Evolutionary conservation across 2,888 invertebrate species (phyloP).

Genomic region (Odontocolon sp.): DNA sequence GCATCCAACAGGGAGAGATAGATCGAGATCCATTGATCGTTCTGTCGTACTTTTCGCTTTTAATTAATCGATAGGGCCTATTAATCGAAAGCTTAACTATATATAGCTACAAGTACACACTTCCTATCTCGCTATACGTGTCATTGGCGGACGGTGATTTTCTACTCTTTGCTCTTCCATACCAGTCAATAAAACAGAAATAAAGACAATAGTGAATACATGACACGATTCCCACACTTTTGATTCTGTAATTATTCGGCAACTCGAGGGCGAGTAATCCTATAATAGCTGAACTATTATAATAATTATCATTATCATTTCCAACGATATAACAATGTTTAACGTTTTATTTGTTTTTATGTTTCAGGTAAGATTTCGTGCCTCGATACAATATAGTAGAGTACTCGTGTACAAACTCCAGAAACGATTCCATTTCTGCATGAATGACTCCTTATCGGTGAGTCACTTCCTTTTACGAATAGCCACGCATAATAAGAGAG

Average conservation of each 20-base stretch:
- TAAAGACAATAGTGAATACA: constrained; percentile 55
- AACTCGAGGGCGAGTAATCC: constrained; percentile 23
- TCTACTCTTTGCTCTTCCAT: constrained; percentile 45
- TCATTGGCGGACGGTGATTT: constrained; percentile 16
- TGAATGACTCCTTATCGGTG: constrained; percentile 61
- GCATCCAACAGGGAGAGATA: constrained; percentile 26
- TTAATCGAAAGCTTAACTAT: constrained; percentile 69
- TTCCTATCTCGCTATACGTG: not conserved
- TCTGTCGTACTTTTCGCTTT: constrained; percentile 62
- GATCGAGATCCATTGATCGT: constrained; percentile 58
- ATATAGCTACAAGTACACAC: not conserved
- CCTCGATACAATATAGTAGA: not conserved
- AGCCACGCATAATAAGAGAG: constrained; percentile 43
- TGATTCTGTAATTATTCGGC: constrained; percentile 60
- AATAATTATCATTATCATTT: not conserved
- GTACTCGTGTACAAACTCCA: constrained; percentile 1
- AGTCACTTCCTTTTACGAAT: constrained; percentile 63
- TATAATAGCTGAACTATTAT: not conserved
- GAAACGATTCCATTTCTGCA: constrained; percentile 43
- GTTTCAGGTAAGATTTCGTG: constrained; percentile 56
- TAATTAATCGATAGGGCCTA: constrained; percentile 72
- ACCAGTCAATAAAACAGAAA: constrained; percentile 42
- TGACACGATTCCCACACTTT: constrained; percentile 60
- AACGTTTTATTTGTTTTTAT: constrained; percentile 49
- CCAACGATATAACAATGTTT: constrained; percentile 9